Conservation (phyloP, 2,797 vertebrate genomes). For the Champsocephalus gunnari region DNA sequence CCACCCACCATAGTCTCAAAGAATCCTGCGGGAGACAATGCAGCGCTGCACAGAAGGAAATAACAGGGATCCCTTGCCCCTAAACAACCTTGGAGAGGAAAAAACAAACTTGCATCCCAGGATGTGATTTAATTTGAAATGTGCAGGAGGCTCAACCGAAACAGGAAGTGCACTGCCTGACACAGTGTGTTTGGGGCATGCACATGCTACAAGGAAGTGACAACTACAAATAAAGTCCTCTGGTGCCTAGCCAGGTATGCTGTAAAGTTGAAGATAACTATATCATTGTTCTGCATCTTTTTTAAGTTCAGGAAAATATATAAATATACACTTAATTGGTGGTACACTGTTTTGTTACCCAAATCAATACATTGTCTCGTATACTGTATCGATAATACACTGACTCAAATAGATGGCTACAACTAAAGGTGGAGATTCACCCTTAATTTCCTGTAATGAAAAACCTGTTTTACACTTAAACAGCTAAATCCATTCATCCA, state of each 20-base stretch:
- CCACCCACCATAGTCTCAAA: too few relatives aligned
- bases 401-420: background rate
- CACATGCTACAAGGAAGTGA: background rate
- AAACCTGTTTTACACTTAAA: background rate
- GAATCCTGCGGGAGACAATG: too few relatives aligned
- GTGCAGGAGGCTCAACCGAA: slow-evolving; percentile 21
- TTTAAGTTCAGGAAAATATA: too few relatives aligned
- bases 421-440: background rate
- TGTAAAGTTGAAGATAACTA: background rate
- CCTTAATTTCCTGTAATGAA: too few relatives aligned
- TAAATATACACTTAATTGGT: too few relatives aligned
- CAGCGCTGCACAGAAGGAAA: background rate
- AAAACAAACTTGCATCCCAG: slow-evolving; percentile 42
- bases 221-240: background rate
- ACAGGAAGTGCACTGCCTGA: slow-evolving; percentile 49
- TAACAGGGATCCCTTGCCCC: slow-evolving; percentile 2
- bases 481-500: background rate
- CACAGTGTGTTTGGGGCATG: slow-evolving; percentile 10
- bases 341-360: too few relatives aligned
- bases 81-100: slow-evolving; percentile 23
- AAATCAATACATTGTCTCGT: background rate
- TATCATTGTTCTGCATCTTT: background rate
- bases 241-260: background rate
- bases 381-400: background rate
- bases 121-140: slow-evolving; percentile 55